A percentile compares a stretch with the other conserved stretches of the same genome.
These are phyloP conservation scores for Mya arenaria DNA, from an alignment of 1,140 invertebrate species.

Conservation along the genomic window DNA sequence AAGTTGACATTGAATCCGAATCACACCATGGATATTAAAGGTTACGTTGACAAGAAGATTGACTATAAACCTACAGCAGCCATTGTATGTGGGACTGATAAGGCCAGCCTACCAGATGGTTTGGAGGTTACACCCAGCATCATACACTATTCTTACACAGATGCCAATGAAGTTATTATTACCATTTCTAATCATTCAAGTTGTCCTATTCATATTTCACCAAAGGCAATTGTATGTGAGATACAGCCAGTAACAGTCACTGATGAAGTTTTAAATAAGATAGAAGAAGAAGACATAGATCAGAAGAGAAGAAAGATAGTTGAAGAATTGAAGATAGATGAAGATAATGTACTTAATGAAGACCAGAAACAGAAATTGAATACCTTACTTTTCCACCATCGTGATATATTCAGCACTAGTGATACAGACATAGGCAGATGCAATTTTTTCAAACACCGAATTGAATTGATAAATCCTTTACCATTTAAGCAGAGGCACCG, in stretches of 20 bases:
- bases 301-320: not conserved
- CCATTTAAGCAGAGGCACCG: constrained; percentile 50
- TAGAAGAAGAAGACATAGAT: not conserved
- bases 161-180: not conserved
- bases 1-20: constrained; percentile 8
- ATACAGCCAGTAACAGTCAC: constrained; percentile 15
- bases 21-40: not conserved
- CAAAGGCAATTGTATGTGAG: constrained; percentile 24
- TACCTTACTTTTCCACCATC: not conserved
- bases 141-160: not conserved
- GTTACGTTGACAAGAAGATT: constrained; percentile 1
- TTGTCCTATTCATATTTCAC: constrained; percentile 20
- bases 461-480: constrained; percentile 14
- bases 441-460: constrained; percentile 31
- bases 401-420: constrained; percentile 33
- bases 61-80: not conserved
- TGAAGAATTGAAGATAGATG: not conserved
- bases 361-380: not conserved
- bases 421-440: constrained; percentile 47
- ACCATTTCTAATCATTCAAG: constrained; percentile 15
- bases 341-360: not conserved
- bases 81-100: not conserved
- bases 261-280: not conserved
- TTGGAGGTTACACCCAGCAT: constrained; percentile 16
- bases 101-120: not conserved